phyloP scores from a whole-genome alignment of 2,888 invertebrate species.

The Eupithecia exiguata region DNA sequence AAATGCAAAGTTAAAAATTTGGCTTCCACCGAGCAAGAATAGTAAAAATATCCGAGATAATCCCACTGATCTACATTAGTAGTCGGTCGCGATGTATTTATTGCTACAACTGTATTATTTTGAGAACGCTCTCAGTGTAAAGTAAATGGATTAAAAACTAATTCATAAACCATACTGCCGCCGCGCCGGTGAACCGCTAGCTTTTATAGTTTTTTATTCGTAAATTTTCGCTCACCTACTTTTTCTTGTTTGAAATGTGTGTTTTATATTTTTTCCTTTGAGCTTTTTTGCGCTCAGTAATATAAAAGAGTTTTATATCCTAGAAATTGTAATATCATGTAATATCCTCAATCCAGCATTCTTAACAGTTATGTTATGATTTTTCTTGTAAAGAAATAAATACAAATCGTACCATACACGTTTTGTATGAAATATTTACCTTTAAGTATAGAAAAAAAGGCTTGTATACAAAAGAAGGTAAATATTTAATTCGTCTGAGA shows the following conservation, averaged over 20 bases:
- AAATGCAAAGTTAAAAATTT: conserved; percentile 3
- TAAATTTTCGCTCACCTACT: conserved; percentile 6
- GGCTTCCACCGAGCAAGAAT: conserved; percentile 22
- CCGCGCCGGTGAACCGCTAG: conserved; percentile 23
- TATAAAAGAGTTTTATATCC: background rate
- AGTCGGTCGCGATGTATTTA: conserved; percentile 54
- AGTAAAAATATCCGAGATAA: conserved; percentile 50
- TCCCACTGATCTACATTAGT: conserved; percentile 50
- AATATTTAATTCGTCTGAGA: background rate
- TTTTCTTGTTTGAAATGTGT: conserved; percentile 11
- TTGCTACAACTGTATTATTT: conserved; percentile 52
- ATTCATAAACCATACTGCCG: conserved; percentile 21
- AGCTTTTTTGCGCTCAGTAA: background rate
- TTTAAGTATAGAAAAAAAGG: no score
- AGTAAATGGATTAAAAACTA: conserved; percentile 50
- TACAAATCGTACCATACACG: background rate
- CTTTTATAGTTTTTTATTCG: conserved; percentile 15
- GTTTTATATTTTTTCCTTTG: conserved; percentile 8
- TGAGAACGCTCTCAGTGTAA: conserved; percentile 49
- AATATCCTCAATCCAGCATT: background rate
- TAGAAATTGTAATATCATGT: background rate
- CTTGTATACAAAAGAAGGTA: background rate
- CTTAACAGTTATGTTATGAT: background rate
- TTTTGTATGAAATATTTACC: background rate
- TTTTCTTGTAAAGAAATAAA: background rate